Base-by-base conservation (phyloP, 2,888 invertebrate species). In the Lypha dubia region DNA sequence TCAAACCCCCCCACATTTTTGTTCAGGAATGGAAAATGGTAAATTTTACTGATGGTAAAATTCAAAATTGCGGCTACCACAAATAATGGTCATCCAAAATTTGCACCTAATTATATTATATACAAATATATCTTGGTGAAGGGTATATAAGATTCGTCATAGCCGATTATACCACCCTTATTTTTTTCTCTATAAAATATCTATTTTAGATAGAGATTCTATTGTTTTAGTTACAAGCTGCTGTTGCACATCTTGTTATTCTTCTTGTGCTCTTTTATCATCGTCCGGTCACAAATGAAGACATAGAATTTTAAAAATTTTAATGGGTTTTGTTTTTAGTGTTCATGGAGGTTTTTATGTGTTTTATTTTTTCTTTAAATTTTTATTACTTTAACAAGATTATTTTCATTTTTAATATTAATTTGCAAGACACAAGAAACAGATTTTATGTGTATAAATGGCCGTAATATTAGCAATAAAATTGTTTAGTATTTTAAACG, bases 231-330 rank as follows among this genome's bases (percentile, higher is more conserved):
- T 58, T 60, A 68, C 58, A 56, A 46, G 17, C 49, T 49, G 17
- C 49, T 49, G 58, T 41, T 68, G 67, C 58, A 76, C 67, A 68
- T 56, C 49, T 76, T 77, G 46, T 60, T 58, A 68, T 68, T 28
- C 62, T 79, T 70, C 62, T 79, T 70, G 41, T 49, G 24, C 22
- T 32, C 49, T 17, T 22, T 70, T 51, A 35, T 76, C 35, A 35
- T 62, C n/a, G 70, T 63, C 24, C 53, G 44, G 46, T 71, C 60
- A 71, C 71, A 71, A 79, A 79, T 63, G 24, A 63, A 79, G 44
- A 32, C 44, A 51, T 79, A 70, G 62, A 79, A 28, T 22, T 51
- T 60, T 15, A 20, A 38, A 20, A 56, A 49, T 38, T 67, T 67
- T 28, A 17, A 41, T 44, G 28, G 53, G 20, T 24, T 32, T n/a